Base-by-base conservation (phyloP, 53 echinoderm and acorn worm genomes). In the Holothuria leucospilota region DNA sequence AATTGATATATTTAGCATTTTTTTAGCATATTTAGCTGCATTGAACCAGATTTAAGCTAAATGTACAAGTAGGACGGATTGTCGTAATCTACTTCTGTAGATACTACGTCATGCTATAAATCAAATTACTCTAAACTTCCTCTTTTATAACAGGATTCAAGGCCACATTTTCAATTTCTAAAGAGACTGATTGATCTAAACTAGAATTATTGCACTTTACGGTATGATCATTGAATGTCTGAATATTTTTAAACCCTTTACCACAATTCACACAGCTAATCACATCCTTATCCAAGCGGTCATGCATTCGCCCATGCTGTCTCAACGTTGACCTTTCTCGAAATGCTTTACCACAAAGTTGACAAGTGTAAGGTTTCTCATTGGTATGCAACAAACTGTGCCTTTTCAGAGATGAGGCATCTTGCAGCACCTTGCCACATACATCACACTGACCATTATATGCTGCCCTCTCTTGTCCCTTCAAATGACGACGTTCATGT, bases 111-210 rank as follows among this genome's bases (percentile, higher is more conserved):
- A 56, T 56, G 56, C 16, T 56, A 56, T 11, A 16, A 56, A 56
- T 56, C 56, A 56, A 1, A 56, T 18, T 1, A 15, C 1, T 21
- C 9, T 67, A 27, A 11, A 12, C 6, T 67, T 30, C 67, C 5
- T 27, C 67, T 29, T 30, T 29, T 6, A 29, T 30, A 23, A 23
- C 6, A 26, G 28, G 13, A 30, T 28, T 80, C 20, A 80, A 30
- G 80, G 80, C 80, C 59, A 80, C 80, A 80, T 80, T 80, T 38
- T 60, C 80, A 53, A 80, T 80, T 34, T 80, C 59, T 16, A 80
- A 20, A 1, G 80, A 27, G 8, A 80, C 53, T 2, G 28, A 39
- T 56, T 56, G 56, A 18, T 56, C 56, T 56, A 56, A 56, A 56
- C 56, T 56, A 16, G 18, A 56, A 18, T 56, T 20, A 20, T 13